Evolutionary conservation across 2,888 invertebrate genomes (phyloP), one percentile per base, ranked within the genome.

Genomic region (Pollenia griseotomentosa): DNA sequence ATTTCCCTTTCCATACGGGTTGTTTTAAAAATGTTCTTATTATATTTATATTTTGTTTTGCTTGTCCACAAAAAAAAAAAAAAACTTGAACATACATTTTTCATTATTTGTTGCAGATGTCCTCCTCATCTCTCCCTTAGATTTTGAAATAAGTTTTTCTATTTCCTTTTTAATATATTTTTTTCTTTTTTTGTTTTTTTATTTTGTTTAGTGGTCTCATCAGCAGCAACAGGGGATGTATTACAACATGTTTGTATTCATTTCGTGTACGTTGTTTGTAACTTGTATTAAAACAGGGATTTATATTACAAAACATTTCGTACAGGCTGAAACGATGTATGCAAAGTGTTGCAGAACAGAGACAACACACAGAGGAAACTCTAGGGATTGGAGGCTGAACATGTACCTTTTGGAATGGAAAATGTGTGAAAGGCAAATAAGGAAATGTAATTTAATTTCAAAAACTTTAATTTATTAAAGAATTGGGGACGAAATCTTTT

Each of bases 121-220:
- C n/a, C 23, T 46, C 8, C 53, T 53, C 16, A 5, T 53, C 33
- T n/a, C 57, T 33, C 57, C n/a, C 33, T 46, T 33, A 33, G 5
- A 33, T 33, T 77, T 53, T 57, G 68, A 6, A 11, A 61, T 61
- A 12, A 46, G 40, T 66, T 55, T 74, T 16, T 23, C 10, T 68
- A 12, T 16, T 12, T 7, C 19, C 66, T 23, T 65, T 4, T 23
- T 23, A 2, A 23, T 23, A 23, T 23, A 2, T 2, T 2, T 23
- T 23, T 23, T 19, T 42, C 65, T 63, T 42, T 63, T 19, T 1
- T 40, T 57, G 46, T 46, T 55, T 57, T 44, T n/a, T n/a, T n/a
- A n/a, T n/a, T n/a, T 23, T 77, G 44, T n/a, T 73, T 81, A 81
- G 73, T 73, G 55, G 55, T 73, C 65, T 65, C 73, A 65, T 65